Evolutionary conservation across 2,888 invertebrate genomes (phyloP).

Genomic region (Epirrhoe tristata): DNA sequence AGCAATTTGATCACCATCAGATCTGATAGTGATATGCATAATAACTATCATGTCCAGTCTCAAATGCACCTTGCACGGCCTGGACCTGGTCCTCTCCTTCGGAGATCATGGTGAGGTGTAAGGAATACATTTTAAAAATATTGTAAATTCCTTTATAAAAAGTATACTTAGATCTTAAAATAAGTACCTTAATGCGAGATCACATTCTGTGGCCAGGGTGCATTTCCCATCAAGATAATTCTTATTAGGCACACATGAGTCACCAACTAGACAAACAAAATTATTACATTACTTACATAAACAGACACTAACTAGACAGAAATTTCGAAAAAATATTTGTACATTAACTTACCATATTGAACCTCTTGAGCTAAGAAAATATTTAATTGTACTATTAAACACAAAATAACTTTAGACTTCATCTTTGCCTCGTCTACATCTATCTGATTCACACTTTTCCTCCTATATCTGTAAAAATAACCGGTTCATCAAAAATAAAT

Average conservation of each 20-base stretch:
- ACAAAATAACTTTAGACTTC: constrained; percentile 23
- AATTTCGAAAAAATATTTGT: not conserved
- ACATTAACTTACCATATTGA: constrained; percentile 18
- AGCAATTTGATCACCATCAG: too few species aligned
- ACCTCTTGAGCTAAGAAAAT: constrained; percentile 1
- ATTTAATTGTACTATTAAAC: constrained; percentile 11
- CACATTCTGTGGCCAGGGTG: constrained; percentile 60
- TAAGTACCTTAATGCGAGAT: constrained; percentile 62
- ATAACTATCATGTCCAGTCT: too few species aligned
- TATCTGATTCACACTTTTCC: constrained; percentile 14
- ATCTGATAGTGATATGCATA: too few species aligned
- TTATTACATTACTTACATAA: not conserved
- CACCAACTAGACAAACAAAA: constrained; percentile 60
- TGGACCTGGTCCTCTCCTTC: too few species aligned
- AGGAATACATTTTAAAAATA: not conserved
- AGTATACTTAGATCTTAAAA: constrained; percentile 37
- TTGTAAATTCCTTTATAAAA: not conserved
- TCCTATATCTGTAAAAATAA: constrained; percentile 19
- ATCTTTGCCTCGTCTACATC: constrained; percentile 7
- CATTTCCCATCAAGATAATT: constrained; percentile 60
- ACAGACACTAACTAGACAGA: not conserved
- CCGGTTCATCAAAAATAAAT: constrained; percentile 29
- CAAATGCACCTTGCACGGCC: too few species aligned
- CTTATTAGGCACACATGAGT: constrained; percentile 60
- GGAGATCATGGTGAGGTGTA: too few species aligned